Conservation (phyloP, 2,113 vertebrate genomes). For the Tyto alba region DNA sequence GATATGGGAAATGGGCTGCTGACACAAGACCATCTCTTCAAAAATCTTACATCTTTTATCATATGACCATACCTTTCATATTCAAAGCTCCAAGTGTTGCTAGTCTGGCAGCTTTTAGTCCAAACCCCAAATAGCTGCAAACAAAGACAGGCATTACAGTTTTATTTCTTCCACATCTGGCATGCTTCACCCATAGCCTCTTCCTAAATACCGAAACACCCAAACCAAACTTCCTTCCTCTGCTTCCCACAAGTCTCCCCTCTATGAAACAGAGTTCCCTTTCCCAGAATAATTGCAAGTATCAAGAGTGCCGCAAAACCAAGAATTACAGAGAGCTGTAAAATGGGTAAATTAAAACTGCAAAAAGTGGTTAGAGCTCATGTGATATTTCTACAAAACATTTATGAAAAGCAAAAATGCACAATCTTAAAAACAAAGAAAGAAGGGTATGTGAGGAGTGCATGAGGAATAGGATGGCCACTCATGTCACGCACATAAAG, state of each 20-base stretch:
- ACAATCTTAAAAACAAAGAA: background rate
- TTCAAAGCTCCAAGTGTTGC: constrained; percentile 89
- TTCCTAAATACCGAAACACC: background rate
- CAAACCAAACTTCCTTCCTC: background rate
- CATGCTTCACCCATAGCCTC: background rate
- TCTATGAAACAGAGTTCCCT: background rate
- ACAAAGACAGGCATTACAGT: background rate
- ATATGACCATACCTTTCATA: constrained; percentile 77
- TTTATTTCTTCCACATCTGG: background rate
- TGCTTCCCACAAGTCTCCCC: background rate
- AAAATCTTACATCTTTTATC: background rate
- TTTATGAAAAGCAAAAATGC: background rate
- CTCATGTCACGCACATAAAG: background rate
- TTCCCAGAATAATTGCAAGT: background rate
- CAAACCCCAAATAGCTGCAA: constrained; percentile 93
- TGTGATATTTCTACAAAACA: background rate
- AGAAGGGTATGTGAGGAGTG: background rate
- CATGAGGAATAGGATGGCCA: background rate
- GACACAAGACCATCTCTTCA: background rate
- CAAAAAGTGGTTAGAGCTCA: background rate
- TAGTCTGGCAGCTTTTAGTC: constrained; percentile 88
- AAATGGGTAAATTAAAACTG: background rate
- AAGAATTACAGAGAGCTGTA: background rate
- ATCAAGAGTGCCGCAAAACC: background rate
- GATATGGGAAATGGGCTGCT: background rate